Evolutionary conservation across 2,113 vertebrate genomes (phyloP), one percentile per base, ranked within the genome.

Genomic region (Lipophrys pholis): DNA sequence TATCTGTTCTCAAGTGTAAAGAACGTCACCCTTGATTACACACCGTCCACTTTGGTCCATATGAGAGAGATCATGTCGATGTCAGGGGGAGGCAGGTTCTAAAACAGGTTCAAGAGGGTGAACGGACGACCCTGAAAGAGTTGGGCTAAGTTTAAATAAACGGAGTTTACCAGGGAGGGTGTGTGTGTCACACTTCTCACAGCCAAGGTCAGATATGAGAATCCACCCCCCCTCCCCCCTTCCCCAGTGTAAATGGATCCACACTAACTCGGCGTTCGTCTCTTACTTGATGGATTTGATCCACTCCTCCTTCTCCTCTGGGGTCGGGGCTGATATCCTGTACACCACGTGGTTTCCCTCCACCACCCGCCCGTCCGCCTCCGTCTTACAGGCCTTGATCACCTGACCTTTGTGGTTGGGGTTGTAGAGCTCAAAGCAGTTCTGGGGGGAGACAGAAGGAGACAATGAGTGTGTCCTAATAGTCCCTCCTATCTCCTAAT

Each of bases 301-400:
- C 98, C 98, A 99, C 87, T 99, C 97, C 16, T 99, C 98, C 82
- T 98, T 99, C 84, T 99, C 98, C 76, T 99, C 97, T 0, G 94
- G 96, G 14, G 97, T 97, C 3, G 98, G 97, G 4, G 98, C 98
- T 0, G 97, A 99, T 95, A 99, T 99, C 80, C 97, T 95, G 58
- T 99, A 99, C 36, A 99, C 98, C 0, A 98, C 96, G 0, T 99
- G 98, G 92, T 99, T 99, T 55, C 98, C 97, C 90, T 99, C 97
- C 5, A 99, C 97, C 41, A 99, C 97, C 0, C 97, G 90, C 1
- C 97, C 97, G 1, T 99, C 98, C 0, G 98, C 96, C 90, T 99
- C 98, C 0, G 98, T 99, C 91, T 99, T 99, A 84, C 98, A 99
- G 0, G 98, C 97, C 88, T 99, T 99, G 83, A 99, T 99, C 54